A percentile compares a stretch with the other conserved stretches of the same genome.
Conservation (phyloP, 2,797 vertebrate genomes). For the Centroberyx gerrardi region DNA sequence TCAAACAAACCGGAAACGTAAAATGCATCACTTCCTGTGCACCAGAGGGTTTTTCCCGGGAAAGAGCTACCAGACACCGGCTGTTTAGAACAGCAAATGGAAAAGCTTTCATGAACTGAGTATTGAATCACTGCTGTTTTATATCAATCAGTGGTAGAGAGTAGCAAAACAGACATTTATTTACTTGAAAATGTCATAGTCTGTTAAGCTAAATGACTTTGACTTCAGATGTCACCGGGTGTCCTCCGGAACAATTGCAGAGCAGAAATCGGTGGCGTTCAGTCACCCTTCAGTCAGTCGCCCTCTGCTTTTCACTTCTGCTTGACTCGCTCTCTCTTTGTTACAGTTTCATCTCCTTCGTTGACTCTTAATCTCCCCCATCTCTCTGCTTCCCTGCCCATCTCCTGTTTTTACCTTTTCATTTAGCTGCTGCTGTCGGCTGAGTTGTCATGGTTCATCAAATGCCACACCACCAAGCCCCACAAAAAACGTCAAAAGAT, state of each 20-base stretch:
- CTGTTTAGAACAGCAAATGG: too few species aligned
- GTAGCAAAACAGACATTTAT: too few species aligned
- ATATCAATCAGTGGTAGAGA: too few species aligned
- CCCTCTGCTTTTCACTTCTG: neutral
- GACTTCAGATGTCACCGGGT: neutral
- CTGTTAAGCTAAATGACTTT: neutral
- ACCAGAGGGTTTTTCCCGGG: too few species aligned
- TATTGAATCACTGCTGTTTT: too few species aligned
- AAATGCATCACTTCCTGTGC: too few species aligned
- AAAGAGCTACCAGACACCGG: neutral
- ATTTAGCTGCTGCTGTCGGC: conserved; percentile 1
- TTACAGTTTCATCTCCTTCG: neutral
- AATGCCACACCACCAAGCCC: neutral
- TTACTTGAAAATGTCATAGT: too few species aligned
- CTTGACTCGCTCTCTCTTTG: neutral
- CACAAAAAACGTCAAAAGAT: too few species aligned
- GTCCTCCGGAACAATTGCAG: neutral
- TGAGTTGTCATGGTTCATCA: conserved; percentile 4
- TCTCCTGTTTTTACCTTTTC: conserved; percentile 15
- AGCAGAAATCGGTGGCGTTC: neutral
- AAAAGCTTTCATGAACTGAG: too few species aligned
- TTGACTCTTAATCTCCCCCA: conserved; percentile 12
- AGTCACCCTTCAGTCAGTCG: neutral
- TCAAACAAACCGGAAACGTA: too few species aligned
- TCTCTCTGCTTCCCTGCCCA: neutral